Base-by-base conservation (phyloP, 2,888 invertebrate species). In the Brachynemurus nebulosus region DNA sequence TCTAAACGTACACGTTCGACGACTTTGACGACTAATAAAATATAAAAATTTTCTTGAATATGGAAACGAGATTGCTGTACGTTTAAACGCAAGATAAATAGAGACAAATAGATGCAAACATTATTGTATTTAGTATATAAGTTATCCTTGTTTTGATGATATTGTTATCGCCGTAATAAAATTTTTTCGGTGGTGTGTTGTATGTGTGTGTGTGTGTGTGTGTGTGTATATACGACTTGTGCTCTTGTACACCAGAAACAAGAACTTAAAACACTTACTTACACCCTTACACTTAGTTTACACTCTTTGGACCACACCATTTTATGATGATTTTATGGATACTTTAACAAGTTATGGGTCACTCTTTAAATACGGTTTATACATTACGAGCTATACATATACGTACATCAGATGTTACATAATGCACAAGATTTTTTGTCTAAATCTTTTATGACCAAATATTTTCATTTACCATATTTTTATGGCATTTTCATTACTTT, bases 201-300 rank as follows among this genome's bases (percentile, higher is more conserved):
- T 23, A 7, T 14, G 7, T 7, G 14, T 30, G 4, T 11, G 14
- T 30, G 30, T 30, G 14, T 30, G 14, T 9, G 30, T 30, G 14
- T 12, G 30, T 30, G 14, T 12, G 30, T 30, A 30, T 30, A 14
- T 30, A 30, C 30, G n/a, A n/a, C n/a, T n/a, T n/a, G n/a, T n/a
- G n/a, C n/a, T n/a, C n/a, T n/a, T n/a, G n/a, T 30, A 30, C 30
- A 30, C 30, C 14, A 9, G 30, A 30, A 30, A 30, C n/a, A n/a
- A n/a, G n/a, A n/a, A n/a, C n/a, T n/a, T n/a, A n/a, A 30, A 30
- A 4, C 14, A 17, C 18, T 18, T 9, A 37, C 37, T 17, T 18
- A 14, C 37, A 37, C 37, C 37, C 37, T 37, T 12, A 37, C 37
- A 37, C 37, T 37, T 37, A 37, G 18, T 37, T 37, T 37, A 37